Evolutionary conservation across 2,797 vertebrate genomes (phyloP).

Genomic region (Pangasius larnaudii): DNA sequence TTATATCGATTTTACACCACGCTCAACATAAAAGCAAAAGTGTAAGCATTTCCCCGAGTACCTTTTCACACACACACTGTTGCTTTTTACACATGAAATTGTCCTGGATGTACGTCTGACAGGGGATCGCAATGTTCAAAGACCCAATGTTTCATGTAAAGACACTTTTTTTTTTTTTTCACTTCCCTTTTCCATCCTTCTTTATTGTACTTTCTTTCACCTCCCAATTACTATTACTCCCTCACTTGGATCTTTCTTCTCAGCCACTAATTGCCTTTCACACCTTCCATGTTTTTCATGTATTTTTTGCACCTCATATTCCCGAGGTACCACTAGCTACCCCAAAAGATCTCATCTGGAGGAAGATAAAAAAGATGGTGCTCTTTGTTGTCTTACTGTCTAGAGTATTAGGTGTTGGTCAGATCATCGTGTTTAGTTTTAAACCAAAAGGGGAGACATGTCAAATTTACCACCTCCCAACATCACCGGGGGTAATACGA

Average conservation of each 20-base stretch:
- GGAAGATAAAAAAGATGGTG: constrained; percentile 5
- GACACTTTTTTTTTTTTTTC: constrained; percentile 59
- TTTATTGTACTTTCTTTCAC: constrained; percentile 48
- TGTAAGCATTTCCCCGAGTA: not conserved
- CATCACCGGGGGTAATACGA: constrained; percentile 16
- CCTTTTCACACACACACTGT: not conserved
- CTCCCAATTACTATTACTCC: constrained; percentile 38
- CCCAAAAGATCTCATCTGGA: constrained; percentile 42
- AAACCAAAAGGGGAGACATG: not conserved
- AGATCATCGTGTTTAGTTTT: not conserved
- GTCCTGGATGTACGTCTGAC: not conserved
- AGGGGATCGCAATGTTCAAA: constrained; percentile 27
- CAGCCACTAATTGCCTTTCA: constrained; percentile 79
- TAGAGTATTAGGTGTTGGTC: not conserved
- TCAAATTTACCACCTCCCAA: not conserved
- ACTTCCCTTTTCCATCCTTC: not conserved
- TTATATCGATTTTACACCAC: not conserved
- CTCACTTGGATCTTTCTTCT: constrained; percentile 50
- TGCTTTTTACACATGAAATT: not conserved
- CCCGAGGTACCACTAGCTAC: constrained; percentile 45
- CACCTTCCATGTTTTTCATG: constrained; percentile 72
- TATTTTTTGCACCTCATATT: constrained; percentile 57
- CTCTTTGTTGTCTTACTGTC: constrained; percentile 29
- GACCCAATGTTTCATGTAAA: constrained; percentile 60
- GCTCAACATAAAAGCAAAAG: not conserved